A percentile compares a stretch with the other conserved stretches of the same genome.
phyloP scores from a whole-genome alignment of 2,113 vertebrate species.

The Limanda limanda region DNA sequence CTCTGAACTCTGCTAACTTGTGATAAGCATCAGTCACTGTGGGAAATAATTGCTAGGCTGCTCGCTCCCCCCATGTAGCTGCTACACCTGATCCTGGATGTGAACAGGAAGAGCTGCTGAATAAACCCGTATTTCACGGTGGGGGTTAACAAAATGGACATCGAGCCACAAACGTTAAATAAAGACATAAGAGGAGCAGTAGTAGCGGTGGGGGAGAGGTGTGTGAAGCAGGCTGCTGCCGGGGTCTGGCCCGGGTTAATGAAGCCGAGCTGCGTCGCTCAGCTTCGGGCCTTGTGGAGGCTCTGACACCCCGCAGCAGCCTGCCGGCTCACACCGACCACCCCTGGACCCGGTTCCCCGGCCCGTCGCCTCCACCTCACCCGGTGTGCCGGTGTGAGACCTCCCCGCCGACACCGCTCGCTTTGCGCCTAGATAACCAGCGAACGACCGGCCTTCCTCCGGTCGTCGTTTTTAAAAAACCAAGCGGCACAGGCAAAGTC shows the following conservation, averaged over 20 bases:
- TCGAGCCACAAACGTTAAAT: background rate
- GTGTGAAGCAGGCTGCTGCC: background rate
- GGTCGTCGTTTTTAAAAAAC: conserved; percentile 65
- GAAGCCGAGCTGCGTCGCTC: conserved; percentile 55
- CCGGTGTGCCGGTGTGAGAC: background rate
- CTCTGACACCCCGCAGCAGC: conserved; percentile 50
- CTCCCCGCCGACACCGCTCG: background rate
- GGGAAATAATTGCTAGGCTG: background rate
- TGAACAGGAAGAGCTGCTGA: background rate
- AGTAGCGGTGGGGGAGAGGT: background rate
- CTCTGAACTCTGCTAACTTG: conserved; percentile 34
- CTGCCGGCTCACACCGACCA: conserved; percentile 9
- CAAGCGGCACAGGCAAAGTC: conserved; percentile 78
- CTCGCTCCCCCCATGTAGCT: background rate
- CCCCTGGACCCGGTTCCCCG: background rate
- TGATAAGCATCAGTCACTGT: conserved; percentile 7
- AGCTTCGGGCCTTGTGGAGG: conserved; percentile 63
- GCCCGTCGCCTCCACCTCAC: background rate
- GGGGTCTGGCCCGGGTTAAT: conserved; percentile 41
- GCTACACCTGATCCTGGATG: conserved; percentile 10
- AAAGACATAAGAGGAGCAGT: background rate
- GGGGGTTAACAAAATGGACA: background rate
- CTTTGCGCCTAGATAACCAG: background rate
- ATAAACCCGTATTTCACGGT: background rate
- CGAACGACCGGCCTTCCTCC: conserved; percentile 19